A percentile compares a stretch with the other conserved stretches of the same genome.
phyloP scores from a whole-genome alignment of 1,140 invertebrate species.

The Trichonephila inaurata region DNA sequence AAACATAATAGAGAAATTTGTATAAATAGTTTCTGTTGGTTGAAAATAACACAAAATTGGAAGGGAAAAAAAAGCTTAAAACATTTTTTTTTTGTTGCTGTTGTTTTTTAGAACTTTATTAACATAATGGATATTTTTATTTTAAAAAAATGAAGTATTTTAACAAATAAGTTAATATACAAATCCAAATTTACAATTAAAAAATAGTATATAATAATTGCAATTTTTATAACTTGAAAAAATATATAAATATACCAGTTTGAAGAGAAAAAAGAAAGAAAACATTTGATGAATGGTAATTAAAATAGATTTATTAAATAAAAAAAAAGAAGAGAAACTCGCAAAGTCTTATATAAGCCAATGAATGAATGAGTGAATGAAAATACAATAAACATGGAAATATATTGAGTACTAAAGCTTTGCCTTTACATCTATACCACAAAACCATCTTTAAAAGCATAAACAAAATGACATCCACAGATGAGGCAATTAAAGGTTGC shows the following conservation, averaged over 20 bases:
- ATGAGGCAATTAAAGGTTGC: conserved; percentile 36
- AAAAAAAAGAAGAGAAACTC: conserved; percentile 30
- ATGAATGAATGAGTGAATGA: conserved; percentile 56
- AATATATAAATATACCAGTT: neutral
- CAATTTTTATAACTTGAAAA: neutral
- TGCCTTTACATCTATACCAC: conserved; percentile 19
- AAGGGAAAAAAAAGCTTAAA: too few species aligned
- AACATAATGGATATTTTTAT: too few species aligned
- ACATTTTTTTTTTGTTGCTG: too few species aligned
- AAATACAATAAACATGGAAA: conserved; percentile 20
- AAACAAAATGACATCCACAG: conserved; percentile 53
- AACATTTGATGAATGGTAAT: conserved; percentile 16
- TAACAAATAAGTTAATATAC: too few species aligned
- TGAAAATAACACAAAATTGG: too few species aligned
- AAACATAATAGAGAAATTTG: too few species aligned
- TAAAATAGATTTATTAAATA: conserved; percentile 66
- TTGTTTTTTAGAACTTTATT: too few species aligned
- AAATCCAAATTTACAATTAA: too few species aligned
- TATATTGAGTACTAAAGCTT: conserved; percentile 5
- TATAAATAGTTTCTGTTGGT: too few species aligned
- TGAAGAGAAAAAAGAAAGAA: neutral
- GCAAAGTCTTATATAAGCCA: conserved; percentile 18
- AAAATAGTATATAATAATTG: neutral
- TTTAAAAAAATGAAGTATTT: too few species aligned
- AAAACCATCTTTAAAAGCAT: conserved; percentile 43